Conservation (phyloP, 2,888 invertebrate species). For the Megaustenia siamemsis region DNA sequence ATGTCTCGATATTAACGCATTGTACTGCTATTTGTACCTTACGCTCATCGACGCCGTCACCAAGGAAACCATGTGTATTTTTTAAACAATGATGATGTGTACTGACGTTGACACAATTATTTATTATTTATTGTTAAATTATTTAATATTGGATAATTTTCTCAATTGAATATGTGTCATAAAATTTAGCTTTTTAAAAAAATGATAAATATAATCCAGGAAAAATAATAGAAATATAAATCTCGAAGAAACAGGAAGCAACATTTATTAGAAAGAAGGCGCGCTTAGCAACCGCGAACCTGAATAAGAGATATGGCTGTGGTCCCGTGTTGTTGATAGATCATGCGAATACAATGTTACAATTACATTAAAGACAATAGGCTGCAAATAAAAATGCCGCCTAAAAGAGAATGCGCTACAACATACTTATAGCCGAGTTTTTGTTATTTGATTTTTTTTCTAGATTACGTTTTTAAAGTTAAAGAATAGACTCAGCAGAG, state of each 20-base stretch:
- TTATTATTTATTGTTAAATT: neutral
- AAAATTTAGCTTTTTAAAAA: no score
- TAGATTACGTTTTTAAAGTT: neutral
- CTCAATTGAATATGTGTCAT: no score
- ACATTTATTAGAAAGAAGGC: slow-evolving; percentile 42
- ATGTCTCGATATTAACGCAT: neutral
- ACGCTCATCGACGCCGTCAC: slow-evolving; percentile 47
- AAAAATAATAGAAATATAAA: neutral
- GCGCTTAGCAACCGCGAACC: slow-evolving; percentile 70
- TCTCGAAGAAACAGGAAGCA: slow-evolving; percentile 52
- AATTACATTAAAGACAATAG: slow-evolving; percentile 14
- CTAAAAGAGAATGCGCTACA: neutral
- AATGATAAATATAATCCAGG: no score
- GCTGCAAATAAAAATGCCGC: slow-evolving; percentile 5
- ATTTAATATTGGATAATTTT: no score
- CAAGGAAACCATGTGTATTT: slow-evolving; percentile 37
- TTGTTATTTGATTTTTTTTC: neutral
- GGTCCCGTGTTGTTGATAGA: slow-evolving; percentile 46
- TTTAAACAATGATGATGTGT: no score
- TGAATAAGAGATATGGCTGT: slow-evolving; percentile 68
- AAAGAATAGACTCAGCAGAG: neutral
- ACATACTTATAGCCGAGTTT: neutral
- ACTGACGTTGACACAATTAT: neutral
- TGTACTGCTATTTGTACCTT: slow-evolving; percentile 8
- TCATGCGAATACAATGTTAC: no score